Base-by-base conservation (phyloP, 2,113 vertebrate genomes). In the Leptobrachium leishanense region DNA sequence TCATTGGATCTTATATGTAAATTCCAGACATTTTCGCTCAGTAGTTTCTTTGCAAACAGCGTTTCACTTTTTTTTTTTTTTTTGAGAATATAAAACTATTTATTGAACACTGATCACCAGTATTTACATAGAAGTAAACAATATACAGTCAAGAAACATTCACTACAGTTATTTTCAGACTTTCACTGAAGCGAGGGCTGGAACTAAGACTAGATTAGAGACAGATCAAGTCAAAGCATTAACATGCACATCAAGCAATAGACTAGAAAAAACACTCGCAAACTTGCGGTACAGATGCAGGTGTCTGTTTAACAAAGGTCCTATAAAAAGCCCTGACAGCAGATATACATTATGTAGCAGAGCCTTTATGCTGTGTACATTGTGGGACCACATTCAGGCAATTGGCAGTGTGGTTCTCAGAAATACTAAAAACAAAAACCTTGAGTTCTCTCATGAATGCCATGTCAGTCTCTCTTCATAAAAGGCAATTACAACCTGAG, bases 401-500 rank as follows among this genome's bases (percentile, higher is more conserved):
- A 68, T 79, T 84, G 84, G 81, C 82, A 84, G 83, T 82, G 87
- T 85, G 84, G 84, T 68, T 81, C 13, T 88, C 88, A 90, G 88
- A 88, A 89, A 53, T 46, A 72, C 63, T 65, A 50, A 78, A 46
- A 75, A 78, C 5, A 42, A 54, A 75, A 76, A 20, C 46, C n/a
- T 31, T 4, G 55, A 59, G 9, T 59, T 8, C 55, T 59, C 13
- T 12, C 20, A 64, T 2, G 97, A 98, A 89, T 99, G 98, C 97
- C 97, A 99, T 88, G 97, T 99, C 88, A 99, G 90, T 80, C 96
- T 92, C 86, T 99, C 98, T 90, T 99, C 98, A 82, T 99, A 99
- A 86, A 99, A 99, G 72, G 97, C 95, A 2, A 99, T 99, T 78
- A 99, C 98, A 72, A 99, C 96, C 86, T 99, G 98, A 84, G 98